These are phyloP conservation scores for Callopanchax toddi DNA, from an alignment of 2,113 vertebrate species.

Conservation along the genomic window DNA sequence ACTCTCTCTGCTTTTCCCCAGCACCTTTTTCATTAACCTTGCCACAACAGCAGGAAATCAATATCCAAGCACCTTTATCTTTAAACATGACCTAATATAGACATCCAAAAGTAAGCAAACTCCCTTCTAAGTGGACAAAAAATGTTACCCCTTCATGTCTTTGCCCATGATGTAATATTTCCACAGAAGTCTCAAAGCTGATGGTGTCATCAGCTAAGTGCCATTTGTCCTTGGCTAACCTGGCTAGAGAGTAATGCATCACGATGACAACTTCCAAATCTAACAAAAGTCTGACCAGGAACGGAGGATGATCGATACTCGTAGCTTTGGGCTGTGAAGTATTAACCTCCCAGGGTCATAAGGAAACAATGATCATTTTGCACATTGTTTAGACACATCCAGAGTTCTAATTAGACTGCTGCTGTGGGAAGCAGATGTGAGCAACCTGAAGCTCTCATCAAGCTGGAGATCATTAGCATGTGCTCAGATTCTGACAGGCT, in stretches of 20 bases:
- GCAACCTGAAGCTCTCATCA: constrained; percentile 63
- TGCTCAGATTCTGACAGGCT: constrained; percentile 45
- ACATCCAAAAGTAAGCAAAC: constrained; percentile 54
- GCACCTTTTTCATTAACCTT: constrained; percentile 73
- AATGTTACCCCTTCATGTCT: constrained; percentile 4
- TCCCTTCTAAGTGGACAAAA: neutral
- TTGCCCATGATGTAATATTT: constrained; percentile 57
- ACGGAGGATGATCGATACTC: constrained; percentile 34
- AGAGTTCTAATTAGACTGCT: constrained; percentile 48
- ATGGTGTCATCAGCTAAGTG: constrained; percentile 74
- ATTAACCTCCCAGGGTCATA: constrained; percentile 39
- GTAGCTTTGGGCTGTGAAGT: constrained; percentile 19
- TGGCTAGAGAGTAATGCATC: constrained; percentile 58
- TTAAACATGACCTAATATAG: constrained; percentile 53
- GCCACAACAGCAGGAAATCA: constrained; percentile 65
- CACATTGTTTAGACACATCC: constrained; percentile 27
- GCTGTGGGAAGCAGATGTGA: constrained; percentile 65
- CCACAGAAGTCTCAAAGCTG: constrained; percentile 45
- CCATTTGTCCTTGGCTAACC: constrained; percentile 67
- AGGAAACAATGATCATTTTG: constrained; percentile 35
- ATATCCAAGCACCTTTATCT: constrained; percentile 58
- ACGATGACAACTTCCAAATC: constrained; percentile 52
- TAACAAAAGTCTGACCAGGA: constrained; percentile 31
- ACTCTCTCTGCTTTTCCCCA: constrained; percentile 30
- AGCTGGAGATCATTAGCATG: constrained; percentile 50